Evolutionary conservation across 2,888 invertebrate species (phyloP), one percentile per base, ranked within the genome.

Genomic region (Amorpha juglandis): DNA sequence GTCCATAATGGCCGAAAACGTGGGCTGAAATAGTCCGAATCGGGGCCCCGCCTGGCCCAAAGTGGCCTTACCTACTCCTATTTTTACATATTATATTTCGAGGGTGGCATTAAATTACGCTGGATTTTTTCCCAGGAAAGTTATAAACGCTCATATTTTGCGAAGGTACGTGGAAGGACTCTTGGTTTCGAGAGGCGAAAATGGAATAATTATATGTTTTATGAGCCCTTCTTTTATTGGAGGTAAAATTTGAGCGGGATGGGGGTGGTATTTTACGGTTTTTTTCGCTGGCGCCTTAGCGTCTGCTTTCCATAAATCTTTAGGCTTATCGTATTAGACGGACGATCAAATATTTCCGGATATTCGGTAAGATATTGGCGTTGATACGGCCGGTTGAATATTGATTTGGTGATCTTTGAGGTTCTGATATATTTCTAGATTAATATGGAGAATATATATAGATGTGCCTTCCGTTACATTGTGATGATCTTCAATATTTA

Each of bases 21-120:
- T 83, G 82, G 86, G 82, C 80, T 84, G 83, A 80, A 89, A 87
- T 83, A 78, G 86, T 70, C 81, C 85, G 80, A 81, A 84, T 82
- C 77, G 77, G 19, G 80, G 77, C 80, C 84, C 80, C 84, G 83
- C 82, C 77, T 79, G 80, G 82, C 81, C 86, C 76, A 79, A 80
- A 78, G 71, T 77, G 76, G 79, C 77, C 82, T 80, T 78, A 81
- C 78, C 77, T 73, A 76, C 75, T 80, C 83, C 84, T 85, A 88
- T 89, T 90, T 91, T 90, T 90, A 91, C 89, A 91, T 91, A 90
- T 90, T 88, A 88, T 88, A 87, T 86, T 84, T 82, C 80, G 78
- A 69, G 80, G 80, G 78, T 78, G 79, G 87, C 87, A 88, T 89
- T 91, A 90, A 90, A 90, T 90, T 91, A 91, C 84, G 74, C 79